Base-by-base conservation (phyloP, 2,888 invertebrate genomes). In the Alitta virens region DNA sequence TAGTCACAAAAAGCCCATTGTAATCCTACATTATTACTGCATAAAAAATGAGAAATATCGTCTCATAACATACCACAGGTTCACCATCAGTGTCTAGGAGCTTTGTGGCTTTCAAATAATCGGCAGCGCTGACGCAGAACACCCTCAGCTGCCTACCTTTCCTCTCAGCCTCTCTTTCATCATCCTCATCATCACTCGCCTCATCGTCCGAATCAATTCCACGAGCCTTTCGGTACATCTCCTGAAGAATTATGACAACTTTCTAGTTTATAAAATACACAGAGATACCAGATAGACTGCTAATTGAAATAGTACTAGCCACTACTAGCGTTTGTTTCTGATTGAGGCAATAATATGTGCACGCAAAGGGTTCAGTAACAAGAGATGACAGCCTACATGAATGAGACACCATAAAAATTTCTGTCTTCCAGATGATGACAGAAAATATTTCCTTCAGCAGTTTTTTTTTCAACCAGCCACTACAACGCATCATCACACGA, bases 81-180 rank as follows among this genome's bases (percentile, higher is more conserved):
- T 72, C 75, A 60, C 73, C 73, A 27, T 71, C 68, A 2, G 21
- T 23, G 24, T 68, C 65, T 16, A 71, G 60, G 12, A 71, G 60
- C 23, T 68, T 68, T 38, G 65, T 72, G 60, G 74, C 65, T 61
- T 74, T 74, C 65, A 74, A 71, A 58, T 74, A 75, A 43, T 75
- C 75, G 2, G 68, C 67, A 7, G 74, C 66, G 54, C 74, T 74
- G 61, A 74, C 72, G 65, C 75, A 75, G 68, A 74, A 75, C 21
- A 75, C 75, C 51, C 65, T 64, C 42, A 74, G 63, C 56, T 73
- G 33, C 7, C 33, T 5, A 5, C 33, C 33, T 33, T 12, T 33
- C 5, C 12, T 72, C 27, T 72, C 68, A 14, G 68, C 71, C 23
- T 67, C 63, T 23, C 62, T 68, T 3, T 64, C 63, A 18, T 71